Percentiles rank a stretch among this genome's conserved stretches.
Evolutionary conservation across 1,140 invertebrate genomes (phyloP).

Genomic region (Colletes latitarsis): DNA sequence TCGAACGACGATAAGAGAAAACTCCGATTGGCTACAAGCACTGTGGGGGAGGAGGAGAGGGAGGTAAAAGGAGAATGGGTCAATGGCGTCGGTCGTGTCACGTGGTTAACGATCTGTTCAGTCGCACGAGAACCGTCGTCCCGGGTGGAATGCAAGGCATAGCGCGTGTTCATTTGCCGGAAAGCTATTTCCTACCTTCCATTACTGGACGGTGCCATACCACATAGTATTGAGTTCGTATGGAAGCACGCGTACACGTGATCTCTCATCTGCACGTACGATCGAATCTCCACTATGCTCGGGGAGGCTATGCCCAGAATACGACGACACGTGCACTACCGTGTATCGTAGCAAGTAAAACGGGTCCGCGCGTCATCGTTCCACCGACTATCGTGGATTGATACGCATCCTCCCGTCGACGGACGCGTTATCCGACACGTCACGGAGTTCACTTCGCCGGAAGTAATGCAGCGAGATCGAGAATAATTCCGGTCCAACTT

Average conservation of each 20-base stretch:
- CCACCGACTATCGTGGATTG: no score
- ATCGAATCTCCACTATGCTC: neutral
- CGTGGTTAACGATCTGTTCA: slow-evolving; percentile 66
- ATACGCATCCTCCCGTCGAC: no score
- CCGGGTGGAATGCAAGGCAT: slow-evolving; percentile 54
- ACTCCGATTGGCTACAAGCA: neutral
- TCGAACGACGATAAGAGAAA: neutral
- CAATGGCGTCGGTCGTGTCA: slow-evolving; percentile 53
- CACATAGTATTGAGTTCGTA: slow-evolving; percentile 15
- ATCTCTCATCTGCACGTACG: neutral
- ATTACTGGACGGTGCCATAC: slow-evolving; percentile 52
- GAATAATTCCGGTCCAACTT: no score
- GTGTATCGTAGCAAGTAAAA: no score
- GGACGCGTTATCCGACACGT: no score
- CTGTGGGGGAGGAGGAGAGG: no score
- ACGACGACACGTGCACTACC: neutral
- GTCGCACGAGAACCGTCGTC: slow-evolving; percentile 49
- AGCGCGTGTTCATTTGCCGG: slow-evolving; percentile 69
- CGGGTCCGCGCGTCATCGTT: no score
- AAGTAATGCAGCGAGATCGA: no score
- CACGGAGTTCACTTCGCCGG: no score
- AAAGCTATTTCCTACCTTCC: slow-evolving; percentile 68
- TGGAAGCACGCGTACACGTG: slow-evolving; percentile 25
- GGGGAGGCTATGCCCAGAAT: neutral
- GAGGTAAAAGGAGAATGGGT: slow-evolving; percentile 1